phyloP scores from a whole-genome alignment of 2,113 vertebrate species.

The Tyrannus savana region DNA sequence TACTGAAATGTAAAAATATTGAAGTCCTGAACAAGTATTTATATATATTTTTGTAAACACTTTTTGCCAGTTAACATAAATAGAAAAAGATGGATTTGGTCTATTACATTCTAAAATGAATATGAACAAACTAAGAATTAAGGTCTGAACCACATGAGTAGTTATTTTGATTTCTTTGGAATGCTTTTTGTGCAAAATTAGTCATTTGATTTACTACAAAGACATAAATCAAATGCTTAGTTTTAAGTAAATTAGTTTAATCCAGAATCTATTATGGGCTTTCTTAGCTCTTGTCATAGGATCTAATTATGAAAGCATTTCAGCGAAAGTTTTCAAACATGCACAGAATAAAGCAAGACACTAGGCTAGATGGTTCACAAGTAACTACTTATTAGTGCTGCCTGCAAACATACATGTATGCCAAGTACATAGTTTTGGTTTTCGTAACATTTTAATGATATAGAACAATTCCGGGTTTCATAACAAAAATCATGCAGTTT shows the following conservation, averaged over 20 bases:
- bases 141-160: neutral
- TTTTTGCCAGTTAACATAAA: neutral
- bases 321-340: neutral
- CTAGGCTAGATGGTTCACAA: neutral
- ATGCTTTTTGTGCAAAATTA: neutral
- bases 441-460: neutral
- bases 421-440: neutral
- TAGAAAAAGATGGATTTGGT: neutral
- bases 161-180: neutral
- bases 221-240: neutral
- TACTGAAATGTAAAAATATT: neutral
- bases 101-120: neutral
- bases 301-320: neutral
- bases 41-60: neutral
- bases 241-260: neutral
- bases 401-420: neutral
- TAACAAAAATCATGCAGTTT: neutral
- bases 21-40: neutral
- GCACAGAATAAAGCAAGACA: neutral
- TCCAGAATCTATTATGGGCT: neutral
- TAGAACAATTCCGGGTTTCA: neutral
- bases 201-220: neutral
- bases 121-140: neutral
- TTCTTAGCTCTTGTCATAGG: neutral
- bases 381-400: neutral